phyloP scores from a whole-genome alignment of 2,888 invertebrate species.

The Drosophila lutescens region DNA sequence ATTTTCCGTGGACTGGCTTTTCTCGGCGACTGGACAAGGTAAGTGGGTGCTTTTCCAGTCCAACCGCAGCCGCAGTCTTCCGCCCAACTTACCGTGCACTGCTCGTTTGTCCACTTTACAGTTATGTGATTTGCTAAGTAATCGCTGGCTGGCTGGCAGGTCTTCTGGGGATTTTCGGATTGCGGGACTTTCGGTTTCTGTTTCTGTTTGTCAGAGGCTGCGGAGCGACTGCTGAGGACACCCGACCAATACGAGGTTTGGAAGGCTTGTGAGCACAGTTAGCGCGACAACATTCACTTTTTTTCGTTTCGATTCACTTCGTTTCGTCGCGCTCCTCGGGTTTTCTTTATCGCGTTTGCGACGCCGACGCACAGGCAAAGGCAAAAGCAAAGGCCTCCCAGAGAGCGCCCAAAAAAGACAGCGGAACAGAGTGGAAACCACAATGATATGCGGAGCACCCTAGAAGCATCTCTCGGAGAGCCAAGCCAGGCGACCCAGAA shows the following conservation, averaged over 20 bases:
- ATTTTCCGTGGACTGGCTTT: background rate
- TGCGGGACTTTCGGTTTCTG: constrained; percentile 22
- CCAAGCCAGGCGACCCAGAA: background rate
- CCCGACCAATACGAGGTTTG: constrained; percentile 81
- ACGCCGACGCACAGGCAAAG: constrained; percentile 9
- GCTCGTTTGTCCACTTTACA: constrained; percentile 53
- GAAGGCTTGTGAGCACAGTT: constrained; percentile 80
- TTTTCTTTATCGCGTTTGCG: constrained; percentile 78
- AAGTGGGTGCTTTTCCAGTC: constrained; percentile 9
- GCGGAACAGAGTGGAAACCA: background rate
- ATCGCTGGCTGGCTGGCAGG: constrained; percentile 11
- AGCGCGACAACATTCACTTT: constrained; percentile 80
- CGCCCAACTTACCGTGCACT: constrained; percentile 65
- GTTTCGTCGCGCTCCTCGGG: constrained; percentile 67
- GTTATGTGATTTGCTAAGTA: constrained; percentile 49
- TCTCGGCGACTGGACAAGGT: constrained; percentile 1
- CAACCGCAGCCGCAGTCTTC: background rate
- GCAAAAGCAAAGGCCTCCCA: constrained; percentile 10
- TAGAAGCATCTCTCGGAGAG: constrained; percentile 10
- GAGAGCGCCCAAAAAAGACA: constrained; percentile 25
- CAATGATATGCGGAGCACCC: background rate
- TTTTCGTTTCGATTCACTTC: constrained; percentile 39
- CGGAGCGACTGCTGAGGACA: constrained; percentile 67
- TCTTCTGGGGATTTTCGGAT: constrained; percentile 14
- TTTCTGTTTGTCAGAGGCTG: constrained; percentile 29